Percentiles rank a stretch among this genome's conserved stretches.
These are phyloP conservation scores for Paragorgia papillata DNA, from an alignment of 92 coral and sea anemone genomes.

Conservation along the genomic window DNA sequence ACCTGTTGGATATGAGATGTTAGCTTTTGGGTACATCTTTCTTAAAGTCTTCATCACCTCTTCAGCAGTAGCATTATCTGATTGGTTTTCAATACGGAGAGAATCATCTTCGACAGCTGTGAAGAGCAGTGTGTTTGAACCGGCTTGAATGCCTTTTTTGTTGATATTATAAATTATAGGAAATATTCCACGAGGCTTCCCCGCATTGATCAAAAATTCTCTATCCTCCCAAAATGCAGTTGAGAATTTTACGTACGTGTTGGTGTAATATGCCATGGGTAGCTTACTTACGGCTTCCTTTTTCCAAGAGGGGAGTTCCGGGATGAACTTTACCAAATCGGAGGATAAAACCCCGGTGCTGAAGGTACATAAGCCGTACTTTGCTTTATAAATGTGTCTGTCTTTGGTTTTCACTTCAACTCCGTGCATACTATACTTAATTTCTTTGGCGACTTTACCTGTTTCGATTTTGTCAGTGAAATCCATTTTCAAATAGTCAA, in stretches of 20 bases:
- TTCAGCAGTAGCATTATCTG: background rate
- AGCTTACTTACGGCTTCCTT: constrained; percentile 56
- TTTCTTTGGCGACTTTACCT: constrained; percentile 35
- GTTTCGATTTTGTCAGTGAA: background rate
- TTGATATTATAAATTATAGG: constrained; percentile 1
- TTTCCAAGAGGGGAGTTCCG: constrained; percentile 73
- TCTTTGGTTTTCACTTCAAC: constrained; percentile 55
- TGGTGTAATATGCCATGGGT: constrained; percentile 12
- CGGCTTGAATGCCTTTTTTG: background rate
- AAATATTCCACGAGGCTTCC: background rate
- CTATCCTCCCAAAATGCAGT: constrained; percentile 29
- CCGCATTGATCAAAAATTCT: constrained; percentile 3
- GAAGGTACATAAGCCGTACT: constrained; percentile 68
- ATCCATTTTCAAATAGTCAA: background rate
- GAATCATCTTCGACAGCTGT: constrained; percentile 7
- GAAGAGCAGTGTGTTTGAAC: constrained; percentile 12
- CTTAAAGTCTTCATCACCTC: constrained; percentile 12
- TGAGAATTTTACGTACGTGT: background rate
- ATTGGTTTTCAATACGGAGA: constrained; percentile 2
- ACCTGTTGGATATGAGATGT: constrained; percentile 2
- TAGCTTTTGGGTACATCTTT: constrained; percentile 8
- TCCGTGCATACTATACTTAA: constrained; percentile 13
- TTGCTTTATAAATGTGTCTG: constrained; percentile 55
- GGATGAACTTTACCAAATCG: constrained; percentile 61
- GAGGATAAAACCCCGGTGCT: constrained; percentile 76